Base-by-base conservation (phyloP, 2,888 invertebrate genomes). In the Trissolcus japonicus region DNA sequence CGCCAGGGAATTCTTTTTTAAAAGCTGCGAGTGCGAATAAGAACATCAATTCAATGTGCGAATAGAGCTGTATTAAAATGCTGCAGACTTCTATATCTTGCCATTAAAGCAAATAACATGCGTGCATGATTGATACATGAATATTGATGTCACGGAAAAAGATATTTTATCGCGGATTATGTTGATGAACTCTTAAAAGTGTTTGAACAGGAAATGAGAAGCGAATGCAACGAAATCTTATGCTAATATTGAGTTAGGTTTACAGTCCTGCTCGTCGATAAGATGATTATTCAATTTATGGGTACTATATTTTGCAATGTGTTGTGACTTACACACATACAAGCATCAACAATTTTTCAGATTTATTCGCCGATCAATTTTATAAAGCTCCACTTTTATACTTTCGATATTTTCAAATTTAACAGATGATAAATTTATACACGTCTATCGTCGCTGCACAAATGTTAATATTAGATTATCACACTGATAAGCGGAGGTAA, bases 101-200 rank as follows among this genome's bases (percentile, higher is more conserved):
- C 14, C 16, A 59, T 59, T 29, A 48, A 19, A 25, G 25, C 14
- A 21, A 14, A 59, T 14, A 59, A 25, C 11, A 55, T 55, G 35
- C 35, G 43, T 29, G 7, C 55, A 35, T n/a, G 62, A 62, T 51
- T 62, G 35, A 62, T 53, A 55, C 55, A 48, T 65, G 55, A 65
- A 65, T 66, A 66, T 66, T 51, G 41, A 66, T 59, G 59, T 53
- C 41, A 7, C 41, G 6, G 25, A 59, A 46, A 29, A 48, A 43
- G 43, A 59, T 11, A 40, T 35, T 46, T 68, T 68, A 68, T 68
- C 54, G 35, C 60, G 46, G 68, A 67, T 59, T 60, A 60, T 46
- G 60, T 17, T 68, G 60, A 68, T 54, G 60, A 68, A 60, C 46
- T 60, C 53, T 54, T 60, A 17, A 57, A 51, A 41, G 57, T 51